Base-by-base conservation (phyloP, 2,113 vertebrate species). In the Gila orcuttii region DNA sequence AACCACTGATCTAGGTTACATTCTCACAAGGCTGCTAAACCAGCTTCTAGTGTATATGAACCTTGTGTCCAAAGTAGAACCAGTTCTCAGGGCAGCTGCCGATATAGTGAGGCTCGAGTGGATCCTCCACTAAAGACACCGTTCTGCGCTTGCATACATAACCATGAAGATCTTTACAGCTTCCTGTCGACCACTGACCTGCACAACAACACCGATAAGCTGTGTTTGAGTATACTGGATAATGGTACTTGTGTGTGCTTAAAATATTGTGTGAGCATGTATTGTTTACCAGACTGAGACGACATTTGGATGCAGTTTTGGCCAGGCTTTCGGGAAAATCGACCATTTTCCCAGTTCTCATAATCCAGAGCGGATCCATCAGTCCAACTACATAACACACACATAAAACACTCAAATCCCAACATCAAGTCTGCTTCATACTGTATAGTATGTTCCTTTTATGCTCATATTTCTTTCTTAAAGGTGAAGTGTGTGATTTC, bases 51-150 rank as follows among this genome's bases (percentile, higher is more conserved):
- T 68, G 79, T 21, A 45, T 68, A 10, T 33, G 64, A 83, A 98
- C 98, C 96, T 99, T 98, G 87, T 96, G 93, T 92, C 95, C 95
- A 84, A 96, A 97, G 90, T 96, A 97, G 0, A 99, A 90, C 98
- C 97, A 99, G 87, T 96, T 96, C 89, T 95, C 95, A 1, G 97
- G 97, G 91, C 97, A 99, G 0, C 84, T 86, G 87, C 96, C 97
- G 4, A 96, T 92, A 82, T 94, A 94, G 60, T 94, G 94, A 0
- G 94, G 93, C 88, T 96, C 94, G 64, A 89, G 92, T 19, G 94
- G 91, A 39, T 92, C 91, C 87, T 96, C 98, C 87, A 97, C 88
- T 90, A 95, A 91, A 69, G 94, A 94, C 71, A 95, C 88, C 0
- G 93, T 92, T 88, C 91, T 92, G 85, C 96, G 94, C 89, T 98